Evolutionary conservation across 2,113 vertebrate genomes (phyloP).

Genomic region (Lepus europaeus): DNA sequence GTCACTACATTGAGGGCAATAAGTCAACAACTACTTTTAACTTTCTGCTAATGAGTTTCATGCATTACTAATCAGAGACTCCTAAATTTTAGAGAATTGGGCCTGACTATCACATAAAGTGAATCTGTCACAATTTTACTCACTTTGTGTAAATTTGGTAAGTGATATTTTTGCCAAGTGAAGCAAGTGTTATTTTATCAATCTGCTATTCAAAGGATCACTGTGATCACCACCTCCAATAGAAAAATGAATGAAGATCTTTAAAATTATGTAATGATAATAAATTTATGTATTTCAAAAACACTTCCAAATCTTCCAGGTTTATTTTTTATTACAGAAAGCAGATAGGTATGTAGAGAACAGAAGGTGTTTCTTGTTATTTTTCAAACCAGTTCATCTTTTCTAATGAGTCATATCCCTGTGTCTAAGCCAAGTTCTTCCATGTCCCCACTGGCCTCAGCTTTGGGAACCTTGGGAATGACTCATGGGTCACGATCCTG

Average conservation of each 20-base stretch:
- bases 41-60: slow-evolving; percentile 77
- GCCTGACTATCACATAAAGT: slow-evolving; percentile 15
- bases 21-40: slow-evolving; percentile 67
- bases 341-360: slow-evolving; percentile 72
- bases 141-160: slow-evolving; percentile 52
- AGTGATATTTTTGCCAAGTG: slow-evolving; percentile 25
- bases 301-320: neutral
- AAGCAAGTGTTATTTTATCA: neutral
- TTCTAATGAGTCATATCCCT: slow-evolving; percentile 79
- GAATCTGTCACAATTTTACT: slow-evolving; percentile 58
- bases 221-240: neutral
- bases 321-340: slow-evolving; percentile 16
- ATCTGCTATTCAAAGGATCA: neutral
- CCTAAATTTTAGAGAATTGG: slow-evolving; percentile 73
- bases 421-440: slow-evolving; percentile 75
- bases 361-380: slow-evolving; percentile 83
- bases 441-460: slow-evolving; percentile 73
- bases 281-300: slow-evolving; percentile 16
- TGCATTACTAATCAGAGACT: slow-evolving; percentile 79
- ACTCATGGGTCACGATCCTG: slow-evolving; percentile 77
- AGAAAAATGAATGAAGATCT: neutral
- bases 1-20: slow-evolving; percentile 18
- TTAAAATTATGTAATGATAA: slow-evolving; percentile 7
- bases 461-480: slow-evolving; percentile 74
- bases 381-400: slow-evolving; percentile 82